phyloP scores from a whole-genome alignment of 2,888 invertebrate species.

The Microdon myrmicae region DNA sequence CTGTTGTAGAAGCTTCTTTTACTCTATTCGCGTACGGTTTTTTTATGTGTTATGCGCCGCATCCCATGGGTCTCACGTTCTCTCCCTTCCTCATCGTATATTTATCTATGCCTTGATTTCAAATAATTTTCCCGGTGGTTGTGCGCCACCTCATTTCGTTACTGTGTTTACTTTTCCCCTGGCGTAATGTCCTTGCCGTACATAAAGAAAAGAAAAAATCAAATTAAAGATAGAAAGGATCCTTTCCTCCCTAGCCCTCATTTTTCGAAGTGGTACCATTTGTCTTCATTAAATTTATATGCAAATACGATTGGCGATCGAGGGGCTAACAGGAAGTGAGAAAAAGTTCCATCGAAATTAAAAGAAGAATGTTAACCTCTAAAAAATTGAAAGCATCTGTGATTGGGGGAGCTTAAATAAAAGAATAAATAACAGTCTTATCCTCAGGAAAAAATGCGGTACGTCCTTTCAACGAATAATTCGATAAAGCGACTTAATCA shows the following conservation, averaged over 20 bases:
- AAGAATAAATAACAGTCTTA: constrained; percentile 26
- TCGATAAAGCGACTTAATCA: constrained; percentile 40
- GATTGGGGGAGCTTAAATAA: background rate
- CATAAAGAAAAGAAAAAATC: background rate
- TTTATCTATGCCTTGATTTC: constrained; percentile 29
- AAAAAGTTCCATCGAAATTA: constrained; percentile 8
- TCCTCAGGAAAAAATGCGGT: no score
- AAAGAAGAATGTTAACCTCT: constrained; percentile 25
- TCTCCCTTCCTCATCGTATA: constrained; percentile 1
- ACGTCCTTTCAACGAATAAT: constrained; percentile 36
- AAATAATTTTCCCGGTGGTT: constrained; percentile 18
- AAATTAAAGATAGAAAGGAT: constrained; percentile 5
- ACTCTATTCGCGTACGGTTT: no score
- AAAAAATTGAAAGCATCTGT: constrained; percentile 7
- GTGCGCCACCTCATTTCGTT: constrained; percentile 11
- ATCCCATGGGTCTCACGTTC: no score
- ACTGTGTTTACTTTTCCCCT: constrained; percentile 5
- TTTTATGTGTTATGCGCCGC: no score
- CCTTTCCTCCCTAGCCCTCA: constrained; percentile 15
- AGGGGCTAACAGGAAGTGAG: no score
- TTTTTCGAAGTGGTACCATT: no score
- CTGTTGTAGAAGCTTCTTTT: no score
- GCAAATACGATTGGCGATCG: constrained; percentile 41
- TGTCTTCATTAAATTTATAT: constrained; percentile 37
- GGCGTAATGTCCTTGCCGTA: background rate